Evolutionary conservation across 2,797 vertebrate genomes (phyloP).

Genomic region (Ptychobarbus kaznakovi): DNA sequence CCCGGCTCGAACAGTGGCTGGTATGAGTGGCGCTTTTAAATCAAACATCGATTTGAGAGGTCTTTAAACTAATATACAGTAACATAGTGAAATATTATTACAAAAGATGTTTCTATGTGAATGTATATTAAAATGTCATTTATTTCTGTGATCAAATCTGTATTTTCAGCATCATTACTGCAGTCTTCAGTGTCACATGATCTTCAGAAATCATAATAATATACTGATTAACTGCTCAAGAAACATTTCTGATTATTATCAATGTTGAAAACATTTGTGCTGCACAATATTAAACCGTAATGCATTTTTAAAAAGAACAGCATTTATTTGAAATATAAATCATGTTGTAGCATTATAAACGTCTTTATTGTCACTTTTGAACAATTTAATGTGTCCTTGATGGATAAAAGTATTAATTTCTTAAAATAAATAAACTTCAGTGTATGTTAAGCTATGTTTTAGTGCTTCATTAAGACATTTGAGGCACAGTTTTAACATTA

Average conservation of each 20-base stretch:
- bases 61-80: neutral
- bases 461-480: neutral
- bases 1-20: slow-evolving; percentile 81
- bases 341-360: neutral
- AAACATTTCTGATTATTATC: no score
- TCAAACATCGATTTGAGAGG: neutral
- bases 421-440: neutral
- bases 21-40: slow-evolving; percentile 62
- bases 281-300: no score
- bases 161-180: neutral
- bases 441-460: neutral
- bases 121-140: neutral
- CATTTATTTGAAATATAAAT: neutral
- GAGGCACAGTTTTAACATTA: neutral
- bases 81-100: neutral
- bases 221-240: no score
- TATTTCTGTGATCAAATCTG: neutral
- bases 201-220: no score
- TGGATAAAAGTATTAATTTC: neutral
- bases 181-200: no score
- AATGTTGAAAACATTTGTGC: no score
- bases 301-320: neutral
- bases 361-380: neutral
- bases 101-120: neutral
- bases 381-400: neutral